Evolutionary conservation across 2,113 vertebrate genomes (phyloP), one percentile per base, ranked within the genome.

Genomic region (Prolemur simus): DNA sequence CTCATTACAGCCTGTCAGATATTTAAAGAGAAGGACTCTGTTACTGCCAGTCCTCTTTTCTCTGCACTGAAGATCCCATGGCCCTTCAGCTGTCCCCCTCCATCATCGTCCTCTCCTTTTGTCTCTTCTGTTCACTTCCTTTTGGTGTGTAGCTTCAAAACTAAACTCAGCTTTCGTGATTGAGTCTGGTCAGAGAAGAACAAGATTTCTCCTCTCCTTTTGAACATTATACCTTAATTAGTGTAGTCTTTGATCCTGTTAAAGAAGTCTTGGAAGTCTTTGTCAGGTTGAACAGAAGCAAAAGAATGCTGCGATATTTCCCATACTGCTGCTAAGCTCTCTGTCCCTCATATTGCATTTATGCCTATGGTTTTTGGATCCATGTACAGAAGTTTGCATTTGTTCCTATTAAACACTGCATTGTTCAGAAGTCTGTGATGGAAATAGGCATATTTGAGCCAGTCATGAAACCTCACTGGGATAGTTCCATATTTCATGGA

Each of bases 191-290:
- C 56, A 82, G 71, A 64, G 25, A 25, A 85, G 27, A 94, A 66
- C 18, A n/a, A 37, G 52, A 11, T 82, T 37, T 23, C 82, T 73
- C 71, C 77, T 83, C 27, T 81, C 34, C 69, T 92, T 80, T 76
- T 85, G 71, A 69, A 47, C 37, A 49, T 47, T 63, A 29, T 58
- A 76, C 77, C 34, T 88, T 69, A 9, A 87, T 68, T 78, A 64
- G 8, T 78, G 12, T 73, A 42, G 56, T 49, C 76, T 86, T 94
- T 83, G 86, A 73, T 71, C 54, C 34, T 91, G 1, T 45, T 68
- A 80, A 69, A n/a, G n/a, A n/a, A n/a, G n/a, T n/a, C n/a, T n/a
- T 96, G 77, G 42, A 64, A 74, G 56, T 95, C 58, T 84, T 84
- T 77, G 20, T 45, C 29, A 68, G 45, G 39, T 58, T 83, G 64